Conservation (phyloP, 2,797 vertebrate species). For the Hybognathus amarus region DNA sequence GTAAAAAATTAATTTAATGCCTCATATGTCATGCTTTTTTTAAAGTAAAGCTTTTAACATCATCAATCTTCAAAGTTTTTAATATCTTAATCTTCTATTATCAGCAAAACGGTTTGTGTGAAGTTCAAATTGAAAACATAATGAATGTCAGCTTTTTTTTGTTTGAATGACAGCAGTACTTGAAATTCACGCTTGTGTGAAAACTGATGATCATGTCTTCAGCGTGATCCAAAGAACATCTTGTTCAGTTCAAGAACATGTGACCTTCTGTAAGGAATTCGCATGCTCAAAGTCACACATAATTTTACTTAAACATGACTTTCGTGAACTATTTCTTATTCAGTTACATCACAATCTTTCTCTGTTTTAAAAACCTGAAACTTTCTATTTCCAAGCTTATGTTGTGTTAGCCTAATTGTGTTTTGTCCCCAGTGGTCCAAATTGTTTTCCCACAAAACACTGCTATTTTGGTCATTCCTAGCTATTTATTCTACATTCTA, state of each 20-base stretch:
- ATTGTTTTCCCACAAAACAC: slow-evolving; percentile 52
- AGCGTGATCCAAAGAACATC: slow-evolving; percentile 13
- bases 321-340: not conserved
- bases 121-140: not conserved
- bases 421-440: slow-evolving; percentile 54
- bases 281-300: not conserved
- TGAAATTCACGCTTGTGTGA: not conserved
- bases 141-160: not conserved
- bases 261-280: not conserved
- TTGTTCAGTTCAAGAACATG: not conserved
- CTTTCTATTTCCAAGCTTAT: not conserved
- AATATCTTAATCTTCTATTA: not conserved
- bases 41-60: not conserved
- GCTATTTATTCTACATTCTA: slow-evolving; percentile 75
- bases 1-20: not conserved
- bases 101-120: not conserved
- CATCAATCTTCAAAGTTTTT: not conserved
- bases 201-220: not conserved
- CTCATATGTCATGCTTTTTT: not conserved
- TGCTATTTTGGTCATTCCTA: slow-evolving; percentile 71
- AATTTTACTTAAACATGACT: not conserved
- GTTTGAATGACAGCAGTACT: not conserved
- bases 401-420: not conserved
- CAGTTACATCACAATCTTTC: not conserved
- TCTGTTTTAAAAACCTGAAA: not conserved